Base-by-base conservation (phyloP, 1,140 invertebrate species). In the Pseudobourletiella spinata region DNA sequence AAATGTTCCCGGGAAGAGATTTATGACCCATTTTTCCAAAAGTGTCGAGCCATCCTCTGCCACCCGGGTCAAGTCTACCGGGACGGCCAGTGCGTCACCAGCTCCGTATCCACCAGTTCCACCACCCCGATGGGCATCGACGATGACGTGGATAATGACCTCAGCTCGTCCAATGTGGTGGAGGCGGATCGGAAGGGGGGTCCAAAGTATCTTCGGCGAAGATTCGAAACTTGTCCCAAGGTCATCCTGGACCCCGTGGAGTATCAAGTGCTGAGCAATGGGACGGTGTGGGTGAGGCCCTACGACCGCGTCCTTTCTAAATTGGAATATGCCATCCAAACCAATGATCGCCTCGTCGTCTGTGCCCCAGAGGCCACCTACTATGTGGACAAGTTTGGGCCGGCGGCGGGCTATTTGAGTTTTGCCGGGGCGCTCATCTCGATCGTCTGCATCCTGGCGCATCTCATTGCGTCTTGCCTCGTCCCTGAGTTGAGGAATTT, bases 11-110 rank as follows among this genome's bases (percentile, higher is more conserved):
- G 65, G 1, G 68, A 70, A 14, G 51, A 78, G 63, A 70, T 80
- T 15, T 81, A 73, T 63, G 81, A 83, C 71, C 79, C 79, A 1
- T 80, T 80, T 67, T 78, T 76, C 67, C 75, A 76, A 65, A 76
- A 72, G 28, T 81, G 79, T 60, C 72, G 78, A 22, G 69, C 70
- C 18, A 71, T 79, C 3, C 61, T 76, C 8, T 76, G 75, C 62
- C 70, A 70, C 14, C 67, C 68, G 24, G 69, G 65, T 55, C 48
- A 75, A 67, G 51, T 55, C 68, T 55, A 59, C 50, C 50, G 50
- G 22, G 48, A 63, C 56, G 67, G 64, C 4, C 52, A 61, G 39
- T 69, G 67, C 32, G 32, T 64, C 14, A 61, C 58, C 25, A 52
- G 29, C 11, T 64, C 24, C 44, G 63, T 61, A 1, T 63, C 64